phyloP scores from a whole-genome alignment of 1,140 invertebrate species.

The Formica exsecta region DNA sequence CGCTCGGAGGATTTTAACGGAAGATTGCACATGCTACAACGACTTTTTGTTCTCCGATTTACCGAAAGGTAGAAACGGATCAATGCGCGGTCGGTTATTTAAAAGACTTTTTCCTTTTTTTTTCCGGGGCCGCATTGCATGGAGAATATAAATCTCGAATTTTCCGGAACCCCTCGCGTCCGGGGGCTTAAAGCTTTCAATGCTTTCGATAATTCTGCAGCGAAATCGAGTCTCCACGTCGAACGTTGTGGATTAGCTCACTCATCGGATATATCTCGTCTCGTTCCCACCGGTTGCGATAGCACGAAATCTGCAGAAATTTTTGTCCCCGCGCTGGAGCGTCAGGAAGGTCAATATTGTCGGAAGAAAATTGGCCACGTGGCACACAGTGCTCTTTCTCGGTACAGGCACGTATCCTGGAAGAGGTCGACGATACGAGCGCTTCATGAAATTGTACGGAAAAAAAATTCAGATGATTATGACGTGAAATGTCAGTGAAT shows the following conservation, averaged over 20 bases:
- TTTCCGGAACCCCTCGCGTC: conserved; percentile 53
- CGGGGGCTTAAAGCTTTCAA: conserved; percentile 70
- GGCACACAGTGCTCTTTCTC: conserved; percentile 66
- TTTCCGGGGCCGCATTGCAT: conserved; percentile 30
- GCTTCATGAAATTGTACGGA: conserved; percentile 49
- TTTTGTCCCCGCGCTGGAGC: conserved; percentile 66
- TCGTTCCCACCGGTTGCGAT: conserved; percentile 48
- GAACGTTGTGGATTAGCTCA: conserved; percentile 73
- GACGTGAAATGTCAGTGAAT: conserved; percentile 8
- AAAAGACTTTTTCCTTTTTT: conserved; percentile 38
- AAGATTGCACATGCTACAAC: not conserved
- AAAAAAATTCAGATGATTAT: conserved; percentile 47
- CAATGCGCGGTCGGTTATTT: conserved; percentile 49
- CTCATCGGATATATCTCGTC: conserved; percentile 68
- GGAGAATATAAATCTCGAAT: conserved; percentile 74
- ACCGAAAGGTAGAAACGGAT: conserved; percentile 28
- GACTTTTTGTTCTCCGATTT: conserved; percentile 24
- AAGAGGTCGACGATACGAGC: conserved; percentile 59
- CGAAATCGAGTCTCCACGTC: conserved; percentile 74
- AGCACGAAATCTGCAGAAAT: conserved; percentile 72
- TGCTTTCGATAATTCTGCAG: conserved; percentile 71
- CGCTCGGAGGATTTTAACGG: conserved; percentile 4
- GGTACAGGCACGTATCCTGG: conserved; percentile 67
- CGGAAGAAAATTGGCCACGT: conserved; percentile 79
- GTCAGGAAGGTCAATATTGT: conserved; percentile 76